Evolutionary conservation across 1,140 invertebrate genomes (phyloP), one percentile per base, ranked within the genome.

Genomic region (Heliconius melpomene): DNA sequence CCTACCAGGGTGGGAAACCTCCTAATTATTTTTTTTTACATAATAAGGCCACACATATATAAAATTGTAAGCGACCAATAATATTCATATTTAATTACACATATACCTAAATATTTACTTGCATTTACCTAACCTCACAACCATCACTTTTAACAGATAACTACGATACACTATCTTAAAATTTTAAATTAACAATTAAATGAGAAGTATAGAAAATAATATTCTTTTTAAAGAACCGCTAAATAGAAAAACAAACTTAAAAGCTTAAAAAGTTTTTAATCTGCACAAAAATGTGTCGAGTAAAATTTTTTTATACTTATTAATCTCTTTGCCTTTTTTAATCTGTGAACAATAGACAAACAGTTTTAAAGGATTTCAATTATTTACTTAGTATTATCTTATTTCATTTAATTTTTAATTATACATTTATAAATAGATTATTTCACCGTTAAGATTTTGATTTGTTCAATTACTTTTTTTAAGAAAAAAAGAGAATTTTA

Each of bases 271-370:
- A 16, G 23, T 7, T 2, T 9, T 60, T 66, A 66, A 57, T 26
- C 23, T 66, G 8, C 16, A 66, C 26, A 29, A 66, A 66, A 66
- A 29, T 29, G 60, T 66, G 26, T 18, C 3, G 5, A 66, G n/a
- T 66, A 50, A 50, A 7, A 16, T 18, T 36, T n/a, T 54, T 36
- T 40, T 29, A 6, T 46, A 46, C 9, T n/a, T 2, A 16, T 29
- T 66, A 29, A 66, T 66, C 60, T 66, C 5, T 66, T 66, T 7
- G 26, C 23, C 60, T 66, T 13, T 66, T 66, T 29, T 66, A 66
- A 66, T 66, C 60, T 66, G 60, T 29, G 60, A 66, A 77, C 60
- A 75, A 75, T 75, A 60, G 52, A 60, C 78, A 81, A 81, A 81
- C 76, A 78, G 74, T 26, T 75, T 75, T 75, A 60, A 66, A 70